Conservation (phyloP, 1,140 invertebrate species). For the Chironomus tepperi region DNA sequence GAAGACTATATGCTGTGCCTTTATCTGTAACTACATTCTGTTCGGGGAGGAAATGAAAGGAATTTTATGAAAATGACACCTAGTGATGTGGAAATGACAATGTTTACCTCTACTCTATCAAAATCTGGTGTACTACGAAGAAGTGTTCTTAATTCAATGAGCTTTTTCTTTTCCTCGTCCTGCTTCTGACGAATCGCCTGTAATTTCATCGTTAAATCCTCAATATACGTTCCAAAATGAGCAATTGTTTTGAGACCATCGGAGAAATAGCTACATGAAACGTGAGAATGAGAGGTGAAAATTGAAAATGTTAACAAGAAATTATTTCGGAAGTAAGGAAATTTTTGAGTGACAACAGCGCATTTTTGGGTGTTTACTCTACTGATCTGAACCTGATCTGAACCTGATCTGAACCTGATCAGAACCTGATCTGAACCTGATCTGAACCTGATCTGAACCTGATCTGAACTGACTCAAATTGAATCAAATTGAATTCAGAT, state of each 20-base stretch:
- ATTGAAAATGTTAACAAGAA: too few species aligned
- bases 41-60: constrained; percentile 27
- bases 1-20: constrained; percentile 75
- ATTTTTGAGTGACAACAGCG: too few species aligned
- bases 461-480: too few species aligned
- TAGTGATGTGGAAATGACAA: background rate
- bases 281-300: too few species aligned
- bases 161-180: constrained; percentile 79
- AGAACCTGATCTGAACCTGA: too few species aligned
- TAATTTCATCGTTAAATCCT: constrained; percentile 79
- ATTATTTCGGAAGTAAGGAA: too few species aligned
- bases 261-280: constrained; percentile 70
- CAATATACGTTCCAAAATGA: constrained; percentile 90
- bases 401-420: too few species aligned
- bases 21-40: constrained; percentile 45
- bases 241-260: constrained; percentile 95
- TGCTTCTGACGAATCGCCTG: constrained; percentile 88
- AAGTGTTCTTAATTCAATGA: constrained; percentile 77
- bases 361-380: too few species aligned
- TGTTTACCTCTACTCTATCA: constrained; percentile 64
- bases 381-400: too few species aligned
- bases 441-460: too few species aligned
- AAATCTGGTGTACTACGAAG: constrained; percentile 75
- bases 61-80: constrained; percentile 23
- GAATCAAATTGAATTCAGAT: too few species aligned